Base-by-base conservation (phyloP, 2,797 vertebrate genomes). In the Siniperca obscura region DNA sequence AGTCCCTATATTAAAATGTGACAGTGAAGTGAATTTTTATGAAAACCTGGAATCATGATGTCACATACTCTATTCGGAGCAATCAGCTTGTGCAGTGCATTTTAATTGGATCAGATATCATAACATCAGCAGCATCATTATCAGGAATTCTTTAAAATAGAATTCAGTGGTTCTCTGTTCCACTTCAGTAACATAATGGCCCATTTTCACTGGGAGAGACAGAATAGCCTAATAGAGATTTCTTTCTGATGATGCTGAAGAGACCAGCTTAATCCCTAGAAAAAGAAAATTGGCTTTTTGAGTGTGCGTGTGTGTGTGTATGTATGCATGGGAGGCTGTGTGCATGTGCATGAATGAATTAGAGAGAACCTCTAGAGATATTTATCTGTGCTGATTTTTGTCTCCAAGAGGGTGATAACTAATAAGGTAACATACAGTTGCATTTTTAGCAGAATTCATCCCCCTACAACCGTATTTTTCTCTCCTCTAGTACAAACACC, bases 81-180 rank as follows among this genome's bases (percentile, higher is more conserved):
- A 25, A 81, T 83, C 80, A 19, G 82, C 73, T 68, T 70, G 60
- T 76, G 55, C 82, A 64, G 70, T 76, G 75, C 56, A 76, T 87
- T 92, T 83, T 88, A 92, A 92, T 87, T 90, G 88, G 79, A 89
- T 91, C 86, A 84, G 79, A 88, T 85, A 89, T 86, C 62, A 55
- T 86, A 80, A 86, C 72, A 86, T 86, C 52, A 8, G 44, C 69
- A 50, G 74, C 84, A 70, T 88, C 77, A 86, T 91, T 91, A 90
- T 88, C 83, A 78, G 67, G 72, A 84, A 78, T 86, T 83, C 75
- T 84, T 81, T 46, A 78, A 67, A 84, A 77, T 14, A 73, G 59
- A 78, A 82, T 76, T 68, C 74, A 82, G 70, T 82, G 73, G 67
- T 74, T 86, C 71, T 75, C 70, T 88, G 86, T 91, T 93, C 87